Evolutionary conservation across 1,140 invertebrate genomes (phyloP).

Genomic region (Hydropsyche tenuis): DNA sequence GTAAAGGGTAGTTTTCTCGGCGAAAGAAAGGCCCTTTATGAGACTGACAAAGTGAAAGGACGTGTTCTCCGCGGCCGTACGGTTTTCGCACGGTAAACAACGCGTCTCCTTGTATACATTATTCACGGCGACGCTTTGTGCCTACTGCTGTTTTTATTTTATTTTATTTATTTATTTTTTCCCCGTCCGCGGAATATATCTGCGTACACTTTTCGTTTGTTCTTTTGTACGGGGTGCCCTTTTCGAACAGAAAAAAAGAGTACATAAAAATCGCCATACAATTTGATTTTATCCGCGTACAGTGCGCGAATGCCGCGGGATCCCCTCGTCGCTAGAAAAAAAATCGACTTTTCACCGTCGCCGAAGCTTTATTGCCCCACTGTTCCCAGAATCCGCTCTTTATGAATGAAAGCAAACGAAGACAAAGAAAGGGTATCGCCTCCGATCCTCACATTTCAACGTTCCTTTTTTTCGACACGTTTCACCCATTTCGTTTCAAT

Average conservation of each 20-base stretch:
- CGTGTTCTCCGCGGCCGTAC: constrained; percentile 42
- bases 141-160: constrained; percentile 10
- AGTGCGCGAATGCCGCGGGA: background rate
- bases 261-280: constrained; percentile 14
- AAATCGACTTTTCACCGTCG: constrained; percentile 20
- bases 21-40: constrained; percentile 43
- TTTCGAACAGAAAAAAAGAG: background rate
- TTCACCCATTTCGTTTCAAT: background rate
- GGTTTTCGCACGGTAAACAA: constrained; percentile 45
- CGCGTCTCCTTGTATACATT: constrained; percentile 33
- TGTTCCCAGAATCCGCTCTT: constrained; percentile 6
- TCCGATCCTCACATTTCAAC: background rate
- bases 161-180: constrained; percentile 14
- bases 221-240: background rate
- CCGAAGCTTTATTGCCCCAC: constrained; percentile 23
- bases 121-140: constrained; percentile 33
- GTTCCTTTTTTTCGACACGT: too few species aligned
- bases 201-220: constrained; percentile 6
- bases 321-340: background rate
- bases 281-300: constrained; percentile 21
- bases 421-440: constrained; percentile 4
- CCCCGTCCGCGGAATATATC: background rate
- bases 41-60: constrained; percentile 48
- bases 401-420: constrained; percentile 11
- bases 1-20: constrained; percentile 26